phyloP scores from a whole-genome alignment of 1,140 invertebrate species.

The Drosophila orosa region DNA sequence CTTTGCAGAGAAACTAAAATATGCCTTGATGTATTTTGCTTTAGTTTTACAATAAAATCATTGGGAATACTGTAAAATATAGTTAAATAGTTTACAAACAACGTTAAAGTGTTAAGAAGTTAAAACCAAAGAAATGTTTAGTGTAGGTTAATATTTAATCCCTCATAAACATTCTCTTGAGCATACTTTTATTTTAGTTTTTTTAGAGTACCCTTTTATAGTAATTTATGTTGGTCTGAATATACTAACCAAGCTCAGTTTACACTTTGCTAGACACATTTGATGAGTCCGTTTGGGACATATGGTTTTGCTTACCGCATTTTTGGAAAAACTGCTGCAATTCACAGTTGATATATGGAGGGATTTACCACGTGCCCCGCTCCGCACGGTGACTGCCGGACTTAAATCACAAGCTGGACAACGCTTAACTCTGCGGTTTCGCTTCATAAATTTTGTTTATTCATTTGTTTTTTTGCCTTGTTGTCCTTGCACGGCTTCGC shows the following conservation, averaged over 20 bases:
- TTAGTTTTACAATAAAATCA: not conserved
- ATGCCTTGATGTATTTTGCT: not conserved
- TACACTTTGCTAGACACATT: conserved; percentile 19
- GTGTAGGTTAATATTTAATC: not conserved
- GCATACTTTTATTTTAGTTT: not conserved
- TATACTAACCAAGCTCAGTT: not conserved
- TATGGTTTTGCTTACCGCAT: conserved; percentile 10
- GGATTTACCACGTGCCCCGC: not conserved
- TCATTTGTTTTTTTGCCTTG: conserved; percentile 59
- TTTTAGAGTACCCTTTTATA: not conserved
- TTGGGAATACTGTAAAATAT: not conserved
- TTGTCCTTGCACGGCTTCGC: conserved; percentile 23
- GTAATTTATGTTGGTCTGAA: not conserved
- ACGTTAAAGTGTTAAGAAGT: too few species aligned
- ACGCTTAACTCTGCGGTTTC: conserved; percentile 69
- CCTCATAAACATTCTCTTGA: not conserved
- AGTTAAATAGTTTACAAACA: not conserved
- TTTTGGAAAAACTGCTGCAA: not conserved
- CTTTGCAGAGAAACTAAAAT: not conserved
- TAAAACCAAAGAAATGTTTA: too few species aligned
- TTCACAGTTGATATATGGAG: conserved; percentile 25
- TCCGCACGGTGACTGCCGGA: not conserved
- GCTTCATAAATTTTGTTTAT: conserved; percentile 78
- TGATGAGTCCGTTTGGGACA: conserved; percentile 21
- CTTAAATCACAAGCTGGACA: conserved; percentile 50